These are phyloP conservation scores for Eulemur mongoz DNA, from an alignment of 2,797 vertebrate species.

Conservation along the genomic window DNA sequence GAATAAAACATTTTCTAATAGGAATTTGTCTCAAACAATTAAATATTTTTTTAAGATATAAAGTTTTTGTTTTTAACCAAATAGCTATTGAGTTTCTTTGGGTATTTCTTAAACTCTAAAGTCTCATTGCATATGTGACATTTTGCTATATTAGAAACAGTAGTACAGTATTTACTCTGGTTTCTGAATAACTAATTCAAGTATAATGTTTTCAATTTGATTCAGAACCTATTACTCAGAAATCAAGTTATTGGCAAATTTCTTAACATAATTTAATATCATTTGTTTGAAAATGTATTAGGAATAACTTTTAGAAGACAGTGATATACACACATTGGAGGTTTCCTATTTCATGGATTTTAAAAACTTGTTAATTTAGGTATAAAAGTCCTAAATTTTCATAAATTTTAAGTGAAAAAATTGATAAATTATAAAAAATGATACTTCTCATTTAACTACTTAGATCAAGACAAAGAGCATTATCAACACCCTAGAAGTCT, in stretches of 20 bases:
- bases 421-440: constrained; percentile 5
- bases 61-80: not conserved
- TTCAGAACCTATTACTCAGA: not conserved
- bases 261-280: not conserved
- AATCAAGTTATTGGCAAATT: not conserved
- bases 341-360: not conserved
- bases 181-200: not conserved
- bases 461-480: not conserved
- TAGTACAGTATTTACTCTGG: not conserved
- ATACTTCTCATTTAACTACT: not conserved
- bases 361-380: not conserved
- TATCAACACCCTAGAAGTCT: not conserved
- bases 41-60: not conserved
- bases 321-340: not conserved
- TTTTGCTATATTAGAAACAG: not conserved
- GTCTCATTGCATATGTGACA: not conserved
- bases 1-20: not conserved
- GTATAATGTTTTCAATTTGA: constrained; percentile 11
- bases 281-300: not conserved
- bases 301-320: not conserved
- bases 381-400: not conserved
- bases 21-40: constrained; percentile 1
- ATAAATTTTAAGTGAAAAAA: not conserved
- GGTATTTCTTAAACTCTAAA: constrained; percentile 22
- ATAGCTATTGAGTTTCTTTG: not conserved